Conservation (phyloP, 2,797 vertebrate genomes). For the Platalea minor region DNA sequence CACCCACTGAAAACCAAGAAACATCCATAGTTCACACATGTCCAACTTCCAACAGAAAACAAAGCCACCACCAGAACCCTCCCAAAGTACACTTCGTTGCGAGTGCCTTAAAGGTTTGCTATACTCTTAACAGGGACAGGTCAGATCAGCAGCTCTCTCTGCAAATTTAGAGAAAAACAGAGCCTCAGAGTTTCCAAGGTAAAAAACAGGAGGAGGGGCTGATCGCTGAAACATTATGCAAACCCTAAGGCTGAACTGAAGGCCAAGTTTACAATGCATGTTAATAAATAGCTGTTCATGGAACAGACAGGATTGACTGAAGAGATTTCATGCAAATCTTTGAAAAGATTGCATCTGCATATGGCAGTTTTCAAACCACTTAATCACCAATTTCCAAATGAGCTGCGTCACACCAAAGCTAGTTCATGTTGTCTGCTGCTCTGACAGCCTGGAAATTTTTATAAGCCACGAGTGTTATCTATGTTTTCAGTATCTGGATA, state of each 20-base stretch:
- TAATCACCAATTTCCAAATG: neutral
- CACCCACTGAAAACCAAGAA: conserved; percentile 85
- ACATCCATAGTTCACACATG: accelerated
- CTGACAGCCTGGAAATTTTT: neutral
- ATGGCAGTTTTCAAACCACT: neutral
- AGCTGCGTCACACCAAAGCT: neutral
- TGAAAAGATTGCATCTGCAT: neutral
- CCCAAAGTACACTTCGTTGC: no score
- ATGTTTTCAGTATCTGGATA: neutral
- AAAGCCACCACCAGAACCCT: neutral
- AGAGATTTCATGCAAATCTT: neutral
- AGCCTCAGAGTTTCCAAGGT: neutral
- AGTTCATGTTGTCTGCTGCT: neutral
- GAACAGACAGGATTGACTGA: neutral
- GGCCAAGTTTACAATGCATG: neutral
- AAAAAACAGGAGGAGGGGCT: neutral
- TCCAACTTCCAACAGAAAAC: neutral
- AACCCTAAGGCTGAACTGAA: neutral
- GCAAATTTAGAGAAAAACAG: neutral
- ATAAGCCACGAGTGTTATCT: neutral
- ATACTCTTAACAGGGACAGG: neutral
- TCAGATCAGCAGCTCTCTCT: neutral
- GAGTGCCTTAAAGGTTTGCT: neutral
- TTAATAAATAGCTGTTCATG: neutral
- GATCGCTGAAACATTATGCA: neutral